Percentiles rank a stretch among this genome's conserved stretches.
These are phyloP conservation scores for Bellardia bayeri DNA, from an alignment of 2,888 invertebrate genomes.

Conservation along the genomic window DNA sequence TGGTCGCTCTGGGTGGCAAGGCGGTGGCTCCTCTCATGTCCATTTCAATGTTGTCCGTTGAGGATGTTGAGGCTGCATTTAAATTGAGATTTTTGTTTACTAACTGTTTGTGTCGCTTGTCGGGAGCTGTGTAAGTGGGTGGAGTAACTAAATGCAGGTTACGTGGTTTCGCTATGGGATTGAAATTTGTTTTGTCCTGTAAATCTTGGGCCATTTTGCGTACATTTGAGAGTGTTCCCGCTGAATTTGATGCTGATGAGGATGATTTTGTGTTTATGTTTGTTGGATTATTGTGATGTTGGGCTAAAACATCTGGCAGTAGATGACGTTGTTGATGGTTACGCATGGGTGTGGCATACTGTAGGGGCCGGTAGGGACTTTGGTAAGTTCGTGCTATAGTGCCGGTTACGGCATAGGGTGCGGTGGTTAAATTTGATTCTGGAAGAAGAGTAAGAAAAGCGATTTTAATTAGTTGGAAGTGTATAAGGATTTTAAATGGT, in stretches of 20 bases:
- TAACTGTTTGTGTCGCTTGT: conserved; percentile 68
- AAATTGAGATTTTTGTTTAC: conserved; percentile 53
- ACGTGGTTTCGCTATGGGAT: conserved; percentile 73
- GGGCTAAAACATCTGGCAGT: conserved; percentile 62
- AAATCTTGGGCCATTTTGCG: conserved; percentile 80
- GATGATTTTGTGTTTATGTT: conserved; percentile 72
- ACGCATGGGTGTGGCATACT: conserved; percentile 74
- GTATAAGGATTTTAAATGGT: background rate
- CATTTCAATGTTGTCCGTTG: conserved; percentile 74
- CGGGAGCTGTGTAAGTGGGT: conserved; percentile 76
- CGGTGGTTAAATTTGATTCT: conserved; percentile 60
- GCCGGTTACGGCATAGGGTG: conserved; percentile 67
- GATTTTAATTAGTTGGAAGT: background rate
- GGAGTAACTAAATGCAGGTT: conserved; percentile 75
- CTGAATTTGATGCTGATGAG: conserved; percentile 19
- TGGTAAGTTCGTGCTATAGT: conserved; percentile 59
- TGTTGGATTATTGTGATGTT: conserved; percentile 57
- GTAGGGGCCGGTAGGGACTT: conserved; percentile 68
- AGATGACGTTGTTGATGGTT: conserved; percentile 60
- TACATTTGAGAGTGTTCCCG: conserved; percentile 76
- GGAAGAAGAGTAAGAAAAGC: conserved; percentile 22
- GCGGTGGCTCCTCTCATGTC: conserved; percentile 78
- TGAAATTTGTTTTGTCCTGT: conserved; percentile 80
- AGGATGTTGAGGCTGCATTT: conserved; percentile 61
- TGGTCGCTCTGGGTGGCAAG: conserved; percentile 69